Conservation (phyloP, 2,113 vertebrate species). For the Lathamus discolor region DNA sequence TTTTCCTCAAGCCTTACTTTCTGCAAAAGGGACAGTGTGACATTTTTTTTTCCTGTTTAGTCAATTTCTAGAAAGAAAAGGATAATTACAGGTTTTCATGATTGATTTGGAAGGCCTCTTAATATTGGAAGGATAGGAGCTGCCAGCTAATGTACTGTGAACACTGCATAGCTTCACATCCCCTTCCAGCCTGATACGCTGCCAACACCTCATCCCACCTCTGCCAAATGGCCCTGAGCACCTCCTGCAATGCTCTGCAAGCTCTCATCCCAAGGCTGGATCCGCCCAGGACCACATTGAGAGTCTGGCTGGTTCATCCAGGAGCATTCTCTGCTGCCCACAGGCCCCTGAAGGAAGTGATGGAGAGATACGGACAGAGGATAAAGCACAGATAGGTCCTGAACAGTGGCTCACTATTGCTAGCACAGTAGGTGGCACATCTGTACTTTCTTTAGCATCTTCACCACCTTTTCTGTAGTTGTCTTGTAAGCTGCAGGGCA, state of each 20-base stretch:
- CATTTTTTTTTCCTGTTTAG: not conserved
- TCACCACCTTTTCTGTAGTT: not conserved
- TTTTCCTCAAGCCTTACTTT: not conserved
- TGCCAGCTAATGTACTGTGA: not conserved
- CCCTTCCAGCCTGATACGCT: not conserved
- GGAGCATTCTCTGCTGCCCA: not conserved
- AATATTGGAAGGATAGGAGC: not conserved
- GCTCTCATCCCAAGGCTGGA: not conserved
- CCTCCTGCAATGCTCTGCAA: not conserved
- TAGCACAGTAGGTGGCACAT: not conserved
- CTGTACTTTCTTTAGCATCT: not conserved
- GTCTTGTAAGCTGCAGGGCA: not conserved
- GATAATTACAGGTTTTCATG: not conserved
- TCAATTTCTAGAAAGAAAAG: not conserved
- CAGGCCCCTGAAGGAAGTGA: not conserved
- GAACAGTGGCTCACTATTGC: not conserved
- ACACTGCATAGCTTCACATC: accelerated
- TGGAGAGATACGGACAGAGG: accelerated
- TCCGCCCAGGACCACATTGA: accelerated
- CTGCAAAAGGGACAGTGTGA: not conserved
- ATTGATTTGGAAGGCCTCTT: not conserved
- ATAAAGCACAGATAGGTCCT: not conserved
- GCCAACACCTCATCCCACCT: not conserved
- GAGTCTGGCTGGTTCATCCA: not conserved
- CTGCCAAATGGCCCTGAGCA: not conserved